phyloP scores from a whole-genome alignment of 2,797 vertebrate species.

The Pangasius macronema region DNA sequence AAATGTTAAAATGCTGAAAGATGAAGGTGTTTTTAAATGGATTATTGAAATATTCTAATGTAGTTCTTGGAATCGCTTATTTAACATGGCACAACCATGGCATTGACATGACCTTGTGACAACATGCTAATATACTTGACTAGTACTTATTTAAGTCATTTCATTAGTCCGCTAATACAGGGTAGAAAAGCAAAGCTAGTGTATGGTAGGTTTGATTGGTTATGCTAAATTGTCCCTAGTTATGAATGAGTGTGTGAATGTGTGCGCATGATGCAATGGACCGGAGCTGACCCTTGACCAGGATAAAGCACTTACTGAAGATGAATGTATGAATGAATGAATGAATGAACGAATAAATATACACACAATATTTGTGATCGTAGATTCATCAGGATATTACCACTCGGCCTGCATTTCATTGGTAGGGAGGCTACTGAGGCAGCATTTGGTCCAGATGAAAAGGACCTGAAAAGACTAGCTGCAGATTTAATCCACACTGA shows the following conservation, averaged over 20 bases:
- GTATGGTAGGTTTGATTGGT: neutral
- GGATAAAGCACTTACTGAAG: neutral
- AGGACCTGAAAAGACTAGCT: neutral
- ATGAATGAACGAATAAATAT: neutral
- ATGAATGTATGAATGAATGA: neutral
- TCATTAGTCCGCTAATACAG: neutral
- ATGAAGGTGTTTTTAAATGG: neutral
- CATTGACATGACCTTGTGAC: neutral
- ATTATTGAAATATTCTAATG: neutral
- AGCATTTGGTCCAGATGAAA: slow-evolving; percentile 2
- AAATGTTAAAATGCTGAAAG: neutral
- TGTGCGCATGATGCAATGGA: neutral
- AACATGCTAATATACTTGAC: neutral
- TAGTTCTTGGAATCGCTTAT: neutral
- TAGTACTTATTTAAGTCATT: neutral
- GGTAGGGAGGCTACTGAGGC: neutral
- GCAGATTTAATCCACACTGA: neutral
- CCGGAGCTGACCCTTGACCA: neutral
- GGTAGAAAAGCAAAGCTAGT: neutral
- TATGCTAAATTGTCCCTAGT: neutral
- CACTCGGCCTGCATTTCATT: neutral
- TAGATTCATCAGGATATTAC: neutral
- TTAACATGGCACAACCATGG: neutral
- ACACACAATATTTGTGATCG: neutral
- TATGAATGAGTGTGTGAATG: neutral